Evolutionary conservation across 2,888 invertebrate genomes (phyloP), one percentile per base, ranked within the genome.

Genomic region (Pyrrhosoma nymphula): DNA sequence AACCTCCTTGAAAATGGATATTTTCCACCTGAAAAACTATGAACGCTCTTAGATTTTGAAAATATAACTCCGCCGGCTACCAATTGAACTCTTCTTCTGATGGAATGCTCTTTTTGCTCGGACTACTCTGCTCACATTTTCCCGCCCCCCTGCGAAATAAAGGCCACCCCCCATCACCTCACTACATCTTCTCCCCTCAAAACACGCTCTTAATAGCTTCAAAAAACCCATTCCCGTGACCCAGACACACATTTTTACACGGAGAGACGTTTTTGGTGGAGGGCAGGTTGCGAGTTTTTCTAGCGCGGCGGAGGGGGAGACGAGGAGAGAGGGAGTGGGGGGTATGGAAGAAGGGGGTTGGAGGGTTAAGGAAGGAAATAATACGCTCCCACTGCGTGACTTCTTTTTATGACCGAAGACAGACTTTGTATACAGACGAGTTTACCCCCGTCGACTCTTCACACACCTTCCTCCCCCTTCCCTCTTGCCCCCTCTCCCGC

Each of bases 371-470:
- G 56, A n/a, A 89, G 89, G 93, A 93, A 93, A 93, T 69, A 75
- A 63, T 93, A 93, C 63, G 39, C 39, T 69, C 56, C 93, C 47
- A 47, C 93, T 93, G 93, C 93, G 93, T 93, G 93, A 93, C 93
- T 93, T 55, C 93, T 39, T 69, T 93, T 93, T 93, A 93, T 93
- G 93, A 93, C 93, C 93, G 69, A 93, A 93, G 93, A 93, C 93
- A 69, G 93, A 93, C 93, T 93, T 93, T 93, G 93, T 93, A 93
- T 93, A 93, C 93, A 93, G 93, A 93, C 69, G 93, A 93, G 93
- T 55, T 75, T 69, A 39, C 63, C 89, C n/a, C 20, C 35, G 2
- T 8, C 47, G 8, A 55, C 39, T 20, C 63, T 14, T n/a, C 63
- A 23, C 63, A 20, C 63, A 39, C 63, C 35, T 1, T n/a, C 4